Evolutionary conservation across 2,888 invertebrate species (phyloP).

Genomic region (Pristionchus mayeri): DNA sequence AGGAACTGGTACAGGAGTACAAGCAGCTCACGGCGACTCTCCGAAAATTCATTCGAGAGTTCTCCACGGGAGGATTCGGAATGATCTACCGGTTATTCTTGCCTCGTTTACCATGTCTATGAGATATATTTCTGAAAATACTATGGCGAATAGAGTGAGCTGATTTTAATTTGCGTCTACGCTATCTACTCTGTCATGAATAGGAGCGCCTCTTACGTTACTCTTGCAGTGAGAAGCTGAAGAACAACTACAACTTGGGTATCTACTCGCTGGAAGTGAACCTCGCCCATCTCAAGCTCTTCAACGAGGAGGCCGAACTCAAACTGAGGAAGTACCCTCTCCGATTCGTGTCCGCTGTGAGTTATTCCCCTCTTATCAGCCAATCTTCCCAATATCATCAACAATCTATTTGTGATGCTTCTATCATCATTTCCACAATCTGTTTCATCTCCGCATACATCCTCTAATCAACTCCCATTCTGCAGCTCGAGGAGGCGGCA

Average conservation of each 20-base stretch:
- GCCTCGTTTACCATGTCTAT: neutral
- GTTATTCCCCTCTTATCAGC: constrained; percentile 52
- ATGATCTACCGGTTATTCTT: constrained; percentile 90
- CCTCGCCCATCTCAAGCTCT: constrained; percentile 93
- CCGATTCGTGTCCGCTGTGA: constrained; percentile 88
- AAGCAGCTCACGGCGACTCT: constrained; percentile 87
- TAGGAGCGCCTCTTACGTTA: too few relatives aligned
- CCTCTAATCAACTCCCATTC: constrained; percentile 13
- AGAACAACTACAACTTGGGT: constrained; percentile 91
- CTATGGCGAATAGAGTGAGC: too few relatives aligned
- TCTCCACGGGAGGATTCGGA: constrained; percentile 94
- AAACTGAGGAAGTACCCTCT: constrained; percentile 92
- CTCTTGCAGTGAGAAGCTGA: constrained; percentile 88
- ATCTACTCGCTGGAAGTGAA: constrained; percentile 92
- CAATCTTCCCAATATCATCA: neutral
- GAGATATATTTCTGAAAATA: neutral
- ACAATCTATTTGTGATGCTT: neutral
- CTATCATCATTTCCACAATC: neutral
- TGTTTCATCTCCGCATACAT: neutral
- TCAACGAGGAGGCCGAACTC: constrained; percentile 88
- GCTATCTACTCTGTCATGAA: too few relatives aligned
- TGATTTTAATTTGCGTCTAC: too few relatives aligned
- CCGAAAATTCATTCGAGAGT: constrained; percentile 94
- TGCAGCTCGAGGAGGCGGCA: constrained; percentile 92
- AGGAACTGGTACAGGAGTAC: constrained; percentile 72